phyloP scores from a whole-genome alignment of 2,113 vertebrate genomes.

The Gracilinanus agilis region DNA sequence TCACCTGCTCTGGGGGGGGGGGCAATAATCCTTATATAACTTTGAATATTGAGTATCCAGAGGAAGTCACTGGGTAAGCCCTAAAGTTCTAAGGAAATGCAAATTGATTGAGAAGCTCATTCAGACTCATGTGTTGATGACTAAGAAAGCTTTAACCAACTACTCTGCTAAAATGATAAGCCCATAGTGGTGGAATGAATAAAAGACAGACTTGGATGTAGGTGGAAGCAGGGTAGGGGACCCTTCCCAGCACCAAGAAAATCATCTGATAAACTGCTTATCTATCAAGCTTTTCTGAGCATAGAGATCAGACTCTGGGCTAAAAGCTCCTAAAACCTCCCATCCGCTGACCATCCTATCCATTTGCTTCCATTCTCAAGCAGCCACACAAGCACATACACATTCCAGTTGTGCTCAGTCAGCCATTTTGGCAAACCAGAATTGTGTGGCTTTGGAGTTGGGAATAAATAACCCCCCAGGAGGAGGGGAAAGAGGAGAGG shows the following conservation, averaged over 20 bases:
- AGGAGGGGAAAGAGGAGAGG: not conserved
- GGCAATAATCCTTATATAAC: not conserved
- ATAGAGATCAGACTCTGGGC: not conserved
- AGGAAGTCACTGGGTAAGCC: not conserved
- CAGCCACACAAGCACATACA: not conserved
- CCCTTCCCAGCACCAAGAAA: not conserved
- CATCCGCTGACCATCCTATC: not conserved
- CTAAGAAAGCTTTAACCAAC: not conserved
- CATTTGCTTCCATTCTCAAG: not conserved
- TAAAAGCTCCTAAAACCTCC: not conserved
- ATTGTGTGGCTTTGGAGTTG: constrained; percentile 65
- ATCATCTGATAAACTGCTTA: not conserved
- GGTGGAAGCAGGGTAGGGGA: not conserved
- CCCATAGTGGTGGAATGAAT: not conserved
- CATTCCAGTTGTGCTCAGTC: constrained; percentile 72
- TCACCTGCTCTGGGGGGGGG: not conserved
- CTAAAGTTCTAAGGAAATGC: not conserved
- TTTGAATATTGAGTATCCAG: not conserved
- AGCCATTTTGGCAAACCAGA: constrained; percentile 71
- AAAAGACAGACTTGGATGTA: not conserved
- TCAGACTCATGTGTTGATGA: not conserved
- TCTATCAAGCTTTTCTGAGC: not conserved
- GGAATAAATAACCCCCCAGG: constrained; percentile 66
- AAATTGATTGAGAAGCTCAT: not conserved
- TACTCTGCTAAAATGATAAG: not conserved